phyloP scores from a whole-genome alignment of 2,797 vertebrate genomes.

The Odontamblyopus lacepedii region DNA sequence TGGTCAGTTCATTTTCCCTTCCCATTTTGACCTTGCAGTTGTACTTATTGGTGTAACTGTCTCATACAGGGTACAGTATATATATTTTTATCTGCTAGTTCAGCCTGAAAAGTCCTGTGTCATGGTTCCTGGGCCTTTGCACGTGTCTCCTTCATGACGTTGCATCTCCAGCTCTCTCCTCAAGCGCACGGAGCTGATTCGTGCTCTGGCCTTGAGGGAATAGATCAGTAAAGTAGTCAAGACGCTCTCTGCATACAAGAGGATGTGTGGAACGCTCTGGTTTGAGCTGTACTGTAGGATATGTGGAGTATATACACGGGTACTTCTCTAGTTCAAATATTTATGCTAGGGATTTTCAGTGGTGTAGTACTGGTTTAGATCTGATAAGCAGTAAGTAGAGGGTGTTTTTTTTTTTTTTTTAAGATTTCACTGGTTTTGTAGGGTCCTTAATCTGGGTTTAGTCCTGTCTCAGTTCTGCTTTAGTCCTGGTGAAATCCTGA shows the following conservation, averaged over 20 bases:
- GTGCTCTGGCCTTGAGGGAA: background rate
- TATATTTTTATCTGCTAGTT: background rate
- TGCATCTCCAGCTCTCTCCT: slow-evolving; percentile 1
- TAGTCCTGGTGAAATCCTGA: no score
- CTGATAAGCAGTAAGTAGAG: no score
- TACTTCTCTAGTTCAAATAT: background rate
- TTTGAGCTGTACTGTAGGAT: background rate
- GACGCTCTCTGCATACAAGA: background rate
- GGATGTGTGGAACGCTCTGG: background rate
- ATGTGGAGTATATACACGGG: background rate
- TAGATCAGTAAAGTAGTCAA: background rate
- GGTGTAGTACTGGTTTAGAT: no score
- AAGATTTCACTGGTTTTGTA: no score
- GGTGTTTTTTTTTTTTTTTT: no score
- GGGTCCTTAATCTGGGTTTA: no score
- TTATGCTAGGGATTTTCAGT: no score
- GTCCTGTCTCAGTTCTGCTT: no score
- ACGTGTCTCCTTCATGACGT: slow-evolving; percentile 7
- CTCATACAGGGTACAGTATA: background rate
- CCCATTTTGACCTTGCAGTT: background rate
- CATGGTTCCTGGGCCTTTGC: slow-evolving; percentile 3
- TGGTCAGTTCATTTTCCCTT: no score
- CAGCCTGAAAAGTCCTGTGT: slow-evolving; percentile 6
- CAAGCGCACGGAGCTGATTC: background rate
- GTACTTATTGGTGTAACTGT: slow-evolving; percentile 10